Base-by-base conservation (phyloP, 1,140 invertebrate genomes). In the Drosophila sturtevanti region DNA sequence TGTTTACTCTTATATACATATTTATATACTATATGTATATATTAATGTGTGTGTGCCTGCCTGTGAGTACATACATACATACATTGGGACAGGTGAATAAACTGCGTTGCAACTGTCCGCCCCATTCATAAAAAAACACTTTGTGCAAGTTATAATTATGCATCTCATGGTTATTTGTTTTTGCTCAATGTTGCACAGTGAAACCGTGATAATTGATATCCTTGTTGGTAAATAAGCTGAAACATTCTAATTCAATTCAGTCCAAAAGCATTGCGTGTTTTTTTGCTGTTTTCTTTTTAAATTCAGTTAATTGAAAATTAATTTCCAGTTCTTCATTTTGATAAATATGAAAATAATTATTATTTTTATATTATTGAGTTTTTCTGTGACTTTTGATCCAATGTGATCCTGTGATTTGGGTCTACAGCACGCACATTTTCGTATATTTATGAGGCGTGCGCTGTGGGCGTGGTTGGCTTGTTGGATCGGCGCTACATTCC, bases 391-490 rank as follows among this genome's bases (percentile, higher is more conserved):
- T 5, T 21, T 44, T 1, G 10, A 12, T 18, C 79, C 81, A 84
- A 66, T 81, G 81, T 81, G 81, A 51, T 69, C 71, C 16, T 11
- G 27, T 31, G 27, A 31, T 48, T 48, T 2, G 16, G 9, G 18
- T 9, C 16, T 48, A 18, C 41, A 48, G 67, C 84, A 89, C 79
- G 72, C 84, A 89, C 84, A 87, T 77, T 82, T 27, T 81, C 82
- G 76, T 86, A 82, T 86, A 86, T 86, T 86, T 86, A 86, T 86
- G 84, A 87, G 84, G 84, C 84, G 84, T 87, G 84, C 84, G 84
- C 84, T 70, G 79, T 77, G 84, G 84, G 84, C 84, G 84, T 87
- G 84, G 80, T 69, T 14, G 48, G 76, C 72, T 89, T 77, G 84
- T 89, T 89, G 79, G 41, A 87, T 87, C 84, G 84, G 84, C 84